Evolutionary conservation across 1,140 invertebrate species (phyloP), one percentile per base, ranked within the genome.

Genomic region (Brachionus koreanus): DNA sequence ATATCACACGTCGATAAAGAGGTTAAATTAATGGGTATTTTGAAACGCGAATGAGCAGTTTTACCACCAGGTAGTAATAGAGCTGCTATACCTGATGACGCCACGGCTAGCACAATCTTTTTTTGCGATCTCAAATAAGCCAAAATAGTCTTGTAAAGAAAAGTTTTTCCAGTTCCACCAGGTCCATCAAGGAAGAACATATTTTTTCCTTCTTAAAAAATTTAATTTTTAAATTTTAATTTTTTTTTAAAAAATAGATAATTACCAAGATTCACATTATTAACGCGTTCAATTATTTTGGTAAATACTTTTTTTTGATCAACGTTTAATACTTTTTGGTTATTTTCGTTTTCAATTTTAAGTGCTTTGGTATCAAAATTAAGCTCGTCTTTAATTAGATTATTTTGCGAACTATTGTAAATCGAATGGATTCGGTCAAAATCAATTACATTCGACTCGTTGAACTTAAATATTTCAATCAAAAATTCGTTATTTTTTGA

Each of bases 61-160:
- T 87, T 83, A 23, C 90, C 90, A 83, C 87, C 87, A 67, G 85
- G 77, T 69, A 91, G 82, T 29, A 91, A 85, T 57, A 88, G 90
- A 35, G 90, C 89, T 25, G 90, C 90, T 69, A 91, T 90, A 76
- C 89, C 90, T 35, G 90, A 90, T 61, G 88, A 90, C 74, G 90
- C 90, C 46, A 90, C 84, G 5, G 88, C 88, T 9, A 90, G 57
- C 37, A 87, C 87, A 82, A 88, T 74, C 87, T 74, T 74, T 6
- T 19, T 69, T 69, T 69, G 7, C 1, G 65, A 69, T 35, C 65
- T 10, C 3, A 69, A 2, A 39, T 69, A n/a, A 16, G 74, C 25
- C 3, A 69, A 19, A 10, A 86, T 46, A 12, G 84, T 77, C 10
- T 83, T 85, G 81, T 85, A 86, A 0, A 87, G 25, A 82, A 87